Conservation (phyloP, 2,113 vertebrate genomes). For the Bubo bubo region DNA sequence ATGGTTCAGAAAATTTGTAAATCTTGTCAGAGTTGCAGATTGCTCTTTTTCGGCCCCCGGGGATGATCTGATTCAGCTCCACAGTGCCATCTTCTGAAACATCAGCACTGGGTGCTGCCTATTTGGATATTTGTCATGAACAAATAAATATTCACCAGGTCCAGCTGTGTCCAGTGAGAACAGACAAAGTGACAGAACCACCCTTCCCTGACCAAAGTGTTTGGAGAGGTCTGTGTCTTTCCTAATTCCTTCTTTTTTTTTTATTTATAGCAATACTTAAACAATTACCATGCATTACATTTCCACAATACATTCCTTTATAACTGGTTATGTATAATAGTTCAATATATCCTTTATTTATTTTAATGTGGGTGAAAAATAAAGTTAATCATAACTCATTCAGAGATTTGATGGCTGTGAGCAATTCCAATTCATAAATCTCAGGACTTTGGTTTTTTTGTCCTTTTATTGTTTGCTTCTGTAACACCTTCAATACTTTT, state of each 20-base stretch:
- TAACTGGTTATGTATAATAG: background rate
- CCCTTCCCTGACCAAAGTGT: background rate
- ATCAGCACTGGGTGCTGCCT: rapidly evolving
- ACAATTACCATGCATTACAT: background rate
- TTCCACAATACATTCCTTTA: background rate
- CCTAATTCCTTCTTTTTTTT: background rate
- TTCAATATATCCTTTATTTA: background rate
- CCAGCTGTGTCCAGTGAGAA: background rate
- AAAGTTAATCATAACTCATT: background rate
- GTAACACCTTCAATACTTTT: background rate
- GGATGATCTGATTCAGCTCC: background rate
- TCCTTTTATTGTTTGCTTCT: background rate
- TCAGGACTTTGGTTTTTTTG: background rate
- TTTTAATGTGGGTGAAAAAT: background rate
- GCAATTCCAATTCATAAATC: background rate
- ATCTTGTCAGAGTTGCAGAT: background rate
- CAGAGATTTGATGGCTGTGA: background rate
- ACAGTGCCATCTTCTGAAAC: background rate
- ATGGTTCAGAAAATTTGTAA: background rate
- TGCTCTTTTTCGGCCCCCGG: background rate
- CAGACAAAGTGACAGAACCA: background rate
- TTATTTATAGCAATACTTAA: background rate
- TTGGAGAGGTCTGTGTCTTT: background rate
- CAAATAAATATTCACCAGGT: background rate
- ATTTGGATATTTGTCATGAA: background rate